Conservation (phyloP, 1,140 invertebrate species). For the Drosophila azteca region DNA sequence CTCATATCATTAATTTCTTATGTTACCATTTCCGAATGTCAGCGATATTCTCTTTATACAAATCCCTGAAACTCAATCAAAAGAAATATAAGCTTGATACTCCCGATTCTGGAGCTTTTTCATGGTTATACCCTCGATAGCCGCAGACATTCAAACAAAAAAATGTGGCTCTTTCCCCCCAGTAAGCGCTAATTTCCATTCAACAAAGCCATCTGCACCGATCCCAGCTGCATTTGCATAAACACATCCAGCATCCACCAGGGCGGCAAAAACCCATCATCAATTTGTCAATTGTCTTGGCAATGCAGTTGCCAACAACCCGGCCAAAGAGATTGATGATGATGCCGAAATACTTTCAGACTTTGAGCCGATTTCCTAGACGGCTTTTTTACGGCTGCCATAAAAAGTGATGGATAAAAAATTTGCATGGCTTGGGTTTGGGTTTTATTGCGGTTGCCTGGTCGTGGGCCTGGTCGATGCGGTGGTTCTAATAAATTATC, state of each 20-base stretch:
- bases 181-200: not conserved
- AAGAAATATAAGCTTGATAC: too few relatives aligned
- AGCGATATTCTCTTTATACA: too few relatives aligned
- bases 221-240: constrained; percentile 46
- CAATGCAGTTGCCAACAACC: constrained; percentile 45
- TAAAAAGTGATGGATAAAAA: constrained; percentile 43
- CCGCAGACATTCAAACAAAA: not conserved
- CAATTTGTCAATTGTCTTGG: constrained; percentile 57
- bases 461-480: constrained; percentile 20
- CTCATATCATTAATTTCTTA: too few relatives aligned
- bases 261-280: constrained; percentile 16
- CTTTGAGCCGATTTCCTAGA: constrained; percentile 40
- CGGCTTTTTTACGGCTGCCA: constrained; percentile 31
- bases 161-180: not conserved
- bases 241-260: constrained; percentile 27
- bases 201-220: not conserved
- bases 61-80: too few relatives aligned
- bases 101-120: too few relatives aligned
- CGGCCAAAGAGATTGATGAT: constrained; percentile 49
- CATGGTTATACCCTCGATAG: not conserved
- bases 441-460: constrained; percentile 51
- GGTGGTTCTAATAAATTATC: constrained; percentile 58
- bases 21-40: too few relatives aligned
- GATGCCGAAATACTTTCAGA: constrained; percentile 46
- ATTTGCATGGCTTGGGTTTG: constrained; percentile 54